Evolutionary conservation across 2,888 invertebrate species (phyloP).

Genomic region (Plusia festucae): DNA sequence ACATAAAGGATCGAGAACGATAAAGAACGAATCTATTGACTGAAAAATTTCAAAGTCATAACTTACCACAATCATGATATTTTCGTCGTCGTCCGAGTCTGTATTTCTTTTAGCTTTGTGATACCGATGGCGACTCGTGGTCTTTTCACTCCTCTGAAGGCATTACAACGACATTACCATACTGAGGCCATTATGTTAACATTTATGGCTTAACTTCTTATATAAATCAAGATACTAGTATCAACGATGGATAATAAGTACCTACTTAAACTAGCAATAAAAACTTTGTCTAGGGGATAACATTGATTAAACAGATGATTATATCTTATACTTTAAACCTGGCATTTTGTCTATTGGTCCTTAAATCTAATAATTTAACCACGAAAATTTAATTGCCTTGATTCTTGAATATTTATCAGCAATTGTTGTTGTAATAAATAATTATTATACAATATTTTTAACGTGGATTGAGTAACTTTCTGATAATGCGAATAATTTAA

Average conservation of each 20-base stretch:
- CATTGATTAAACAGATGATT: neutral
- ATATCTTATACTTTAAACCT: neutral
- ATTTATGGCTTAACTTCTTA: neutral
- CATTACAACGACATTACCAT: neutral
- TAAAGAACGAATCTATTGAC: neutral
- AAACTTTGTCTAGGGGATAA: neutral
- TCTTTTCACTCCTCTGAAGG: neutral
- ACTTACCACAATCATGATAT: constrained; percentile 2
- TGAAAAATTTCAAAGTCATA: neutral
- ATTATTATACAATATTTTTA: too few relatives aligned
- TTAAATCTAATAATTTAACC: too few relatives aligned
- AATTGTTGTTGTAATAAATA: too few relatives aligned
- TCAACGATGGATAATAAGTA: neutral
- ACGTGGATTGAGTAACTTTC: too few relatives aligned
- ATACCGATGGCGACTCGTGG: neutral
- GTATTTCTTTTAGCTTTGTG: constrained; percentile 1
- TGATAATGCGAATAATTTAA: too few relatives aligned
- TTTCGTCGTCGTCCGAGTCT: neutral
- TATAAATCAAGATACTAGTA: constrained; percentile 5
- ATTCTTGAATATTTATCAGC: too few relatives aligned
- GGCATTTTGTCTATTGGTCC: neutral
- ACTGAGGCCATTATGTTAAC: neutral
- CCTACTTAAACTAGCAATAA: constrained; percentile 1
- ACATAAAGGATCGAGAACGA: neutral
- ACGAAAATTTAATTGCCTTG: too few relatives aligned